A percentile compares a stretch with the other conserved stretches of the same genome.
Conservation (phyloP, 2,888 invertebrate species). For the Pandemis corylana region DNA sequence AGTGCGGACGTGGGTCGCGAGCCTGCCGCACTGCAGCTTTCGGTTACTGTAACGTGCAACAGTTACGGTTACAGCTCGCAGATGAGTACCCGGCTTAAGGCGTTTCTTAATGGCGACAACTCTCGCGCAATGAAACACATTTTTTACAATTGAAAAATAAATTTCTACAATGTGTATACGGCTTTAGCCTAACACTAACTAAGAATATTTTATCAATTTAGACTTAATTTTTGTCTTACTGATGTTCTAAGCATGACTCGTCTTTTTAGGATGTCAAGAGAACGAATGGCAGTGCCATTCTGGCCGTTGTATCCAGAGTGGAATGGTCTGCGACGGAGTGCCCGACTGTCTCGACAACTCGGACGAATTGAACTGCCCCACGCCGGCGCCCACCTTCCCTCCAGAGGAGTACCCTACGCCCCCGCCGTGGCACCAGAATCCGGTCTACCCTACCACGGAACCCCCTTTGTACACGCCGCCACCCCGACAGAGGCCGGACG, state of each 20-base stretch:
- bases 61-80: too few species aligned
- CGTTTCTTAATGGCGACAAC: too few species aligned
- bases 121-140: too few species aligned
- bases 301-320: conserved; percentile 87
- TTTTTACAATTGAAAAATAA: too few species aligned
- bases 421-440: conserved; percentile 7
- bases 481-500: background rate
- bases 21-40: too few species aligned
- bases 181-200: too few species aligned
- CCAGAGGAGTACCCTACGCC: conserved; percentile 25
- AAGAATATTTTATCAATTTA: background rate
- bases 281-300: conserved; percentile 88
- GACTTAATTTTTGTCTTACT: background rate
- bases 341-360: conserved; percentile 82
- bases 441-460: conserved; percentile 28
- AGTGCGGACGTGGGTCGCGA: too few species aligned
- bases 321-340: conserved; percentile 79
- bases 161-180: too few species aligned
- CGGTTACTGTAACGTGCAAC: too few species aligned
- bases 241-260: background rate
- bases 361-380: conserved; percentile 67
- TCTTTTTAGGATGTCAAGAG: conserved; percentile 84
- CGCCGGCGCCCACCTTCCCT: conserved; percentile 37
- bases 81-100: too few species aligned
- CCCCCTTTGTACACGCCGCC: background rate